Percentiles rank a stretch among this genome's conserved stretches.
Conservation (phyloP, 1,140 invertebrate species). For the Holcopasites calliopsidis region DNA sequence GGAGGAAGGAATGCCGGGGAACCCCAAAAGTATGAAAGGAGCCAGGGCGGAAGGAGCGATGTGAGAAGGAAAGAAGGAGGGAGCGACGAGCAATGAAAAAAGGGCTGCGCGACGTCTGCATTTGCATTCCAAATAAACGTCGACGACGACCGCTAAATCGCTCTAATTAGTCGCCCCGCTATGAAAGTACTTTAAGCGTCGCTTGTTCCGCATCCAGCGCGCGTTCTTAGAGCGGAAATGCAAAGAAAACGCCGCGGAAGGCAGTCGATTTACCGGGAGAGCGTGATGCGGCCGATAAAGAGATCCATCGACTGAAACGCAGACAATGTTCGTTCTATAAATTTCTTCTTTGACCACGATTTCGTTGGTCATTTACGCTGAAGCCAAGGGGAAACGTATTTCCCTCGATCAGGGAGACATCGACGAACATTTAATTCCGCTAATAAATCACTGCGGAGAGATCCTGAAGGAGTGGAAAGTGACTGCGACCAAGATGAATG, state of each 20-base stretch:
- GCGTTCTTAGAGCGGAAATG: constrained; percentile 52
- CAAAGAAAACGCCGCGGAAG: constrained; percentile 48
- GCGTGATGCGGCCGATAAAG: neutral
- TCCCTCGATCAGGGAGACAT: neutral
- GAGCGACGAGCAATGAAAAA: constrained; percentile 5
- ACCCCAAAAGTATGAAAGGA: too few relatives aligned
- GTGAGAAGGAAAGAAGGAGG: neutral
- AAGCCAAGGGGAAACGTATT: too few relatives aligned
- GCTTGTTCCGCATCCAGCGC: constrained; percentile 55
- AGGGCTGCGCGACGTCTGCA: constrained; percentile 34
- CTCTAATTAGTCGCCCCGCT: constrained; percentile 64
- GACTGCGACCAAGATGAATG: constrained; percentile 42
- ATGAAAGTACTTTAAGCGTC: constrained; percentile 63
- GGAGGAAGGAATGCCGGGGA: too few relatives aligned
- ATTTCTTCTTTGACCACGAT: neutral
- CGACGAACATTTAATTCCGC: constrained; percentile 16
- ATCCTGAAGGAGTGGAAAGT: neutral
- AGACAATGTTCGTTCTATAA: neutral
- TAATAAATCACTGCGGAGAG: constrained; percentile 36
- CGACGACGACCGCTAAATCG: constrained; percentile 59
- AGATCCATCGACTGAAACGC: neutral
- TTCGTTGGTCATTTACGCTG: neutral
- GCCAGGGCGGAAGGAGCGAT: neutral
- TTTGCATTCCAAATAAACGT: constrained; percentile 66
- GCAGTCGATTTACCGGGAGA: constrained; percentile 31